Evolutionary conservation across 2,797 vertebrate genomes (phyloP), one percentile per base, ranked within the genome.

Genomic region (Characodon lateralis): DNA sequence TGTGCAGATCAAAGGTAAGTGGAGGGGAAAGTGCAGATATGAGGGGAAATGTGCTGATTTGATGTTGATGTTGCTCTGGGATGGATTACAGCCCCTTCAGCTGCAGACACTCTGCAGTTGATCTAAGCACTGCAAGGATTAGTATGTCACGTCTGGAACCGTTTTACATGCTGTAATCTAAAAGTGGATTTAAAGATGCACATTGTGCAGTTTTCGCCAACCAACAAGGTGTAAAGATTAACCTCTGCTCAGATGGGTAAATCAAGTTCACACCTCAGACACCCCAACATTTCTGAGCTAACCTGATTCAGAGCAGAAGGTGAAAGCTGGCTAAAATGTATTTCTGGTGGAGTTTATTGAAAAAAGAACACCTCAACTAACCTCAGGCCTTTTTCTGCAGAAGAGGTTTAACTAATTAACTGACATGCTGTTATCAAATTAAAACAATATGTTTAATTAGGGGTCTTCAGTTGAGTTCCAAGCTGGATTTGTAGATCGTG

Each of bases 21-120:
- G 43, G 31, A 72, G 18, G 70, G 35, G 63, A 63, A 68, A 70
- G 65, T 75, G 73, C 79, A 72, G 74, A 66, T 72, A 68, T 70
- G 31, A 75, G 39, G 35, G 35, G 73, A 83, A 87, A 85, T 77
- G 77, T 84, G 81, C 85, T 88, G 83, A 87, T 69, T 71, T 50
- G 46, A 68, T 73, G 72, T 46, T 24, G 61, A 66, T 76, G 68
- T 65, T 66, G 72, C 66, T 61, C 79, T 77, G 50, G 31, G 18
- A 22, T 72, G 73, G 74, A 78, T 80, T 84, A 69, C 13, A 76
- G 77, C 77, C 46, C 35, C 63, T 71, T 82, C 79, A 80, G 79
- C 83, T 73, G 68, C 48, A 24, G 35, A 71, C 48, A 53, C 79
- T 80, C 71, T 2, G 61, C 61, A 55, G 74, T 41, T 55, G 31